Evolutionary conservation across 1,140 invertebrate genomes (phyloP), one percentile per base, ranked within the genome.

Genomic region (Centruroides sculpturatus): DNA sequence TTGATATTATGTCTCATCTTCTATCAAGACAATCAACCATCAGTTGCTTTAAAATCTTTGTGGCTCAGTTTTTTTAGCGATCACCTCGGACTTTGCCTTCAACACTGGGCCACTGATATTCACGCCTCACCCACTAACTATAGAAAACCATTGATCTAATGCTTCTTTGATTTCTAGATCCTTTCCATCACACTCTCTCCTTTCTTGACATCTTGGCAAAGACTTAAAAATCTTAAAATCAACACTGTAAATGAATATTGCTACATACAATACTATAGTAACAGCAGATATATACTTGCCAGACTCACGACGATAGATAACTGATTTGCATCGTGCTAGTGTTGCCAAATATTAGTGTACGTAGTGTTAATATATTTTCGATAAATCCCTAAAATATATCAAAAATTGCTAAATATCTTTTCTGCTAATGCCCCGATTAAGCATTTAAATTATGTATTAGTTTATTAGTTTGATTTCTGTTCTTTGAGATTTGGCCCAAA

Each of bases 1-100:
- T 58, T 57, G 41, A 64, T 62, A n/a, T 50, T 54, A 49, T 67
- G 61, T 8, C 66, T 49, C 12, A 47, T 12, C 50, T 62, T 66
- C 23, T 60, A 71, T 23, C 57, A 54, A 11, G 62, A 61, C 36
- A 69, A 54, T 69, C 68, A 71, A 5, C 69, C 69, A 63, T 66
- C 64, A 3, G 66, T 68, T 46, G 69, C 66, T 55, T 69, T 71
- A 49, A 71, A 70, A 50, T 70, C 63, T n/a, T 13, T 49, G 10
- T 65, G 55, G 3, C 54, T 62, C 11, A 70, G 53, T 23, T 65
- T 62, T n/a, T 35, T 56, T 53, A 46, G 68, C 67, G 36, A 63
- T 64, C 48, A 56, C n/a, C 35, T 65, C 11, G 34, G 68, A 62
- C 56, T 69, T 69, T 35, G 60, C 57, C 47, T 63, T 47, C 13